Conservation (phyloP, 30 jellyfish, hydroid and myxozoan species). For the Chironex yamaguchii region DNA sequence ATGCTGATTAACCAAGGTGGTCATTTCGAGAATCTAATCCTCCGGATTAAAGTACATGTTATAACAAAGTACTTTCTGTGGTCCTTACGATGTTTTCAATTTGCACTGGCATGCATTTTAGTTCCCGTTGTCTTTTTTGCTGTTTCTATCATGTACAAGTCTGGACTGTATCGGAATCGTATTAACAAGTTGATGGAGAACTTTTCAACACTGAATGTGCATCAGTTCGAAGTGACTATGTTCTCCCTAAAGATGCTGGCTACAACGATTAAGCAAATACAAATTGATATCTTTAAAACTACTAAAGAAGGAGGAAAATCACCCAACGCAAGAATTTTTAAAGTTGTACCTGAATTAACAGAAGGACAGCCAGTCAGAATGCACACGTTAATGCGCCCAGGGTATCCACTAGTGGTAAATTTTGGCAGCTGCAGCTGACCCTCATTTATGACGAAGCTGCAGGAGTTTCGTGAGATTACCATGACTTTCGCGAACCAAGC, state of each 20-base stretch:
- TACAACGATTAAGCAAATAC: background rate
- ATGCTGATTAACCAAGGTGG: too few species aligned
- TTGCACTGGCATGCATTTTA: background rate
- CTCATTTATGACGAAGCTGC: conserved; percentile 81
- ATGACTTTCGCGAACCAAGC: conserved; percentile 62
- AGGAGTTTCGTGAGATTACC: conserved; percentile 69
- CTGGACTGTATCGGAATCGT: background rate
- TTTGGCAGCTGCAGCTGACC: conserved; percentile 97
- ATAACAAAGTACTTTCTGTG: too few species aligned
- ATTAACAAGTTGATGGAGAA: background rate
- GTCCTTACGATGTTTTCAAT: background rate
- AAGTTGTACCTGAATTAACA: background rate
- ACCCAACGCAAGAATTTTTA: conserved; percentile 22
- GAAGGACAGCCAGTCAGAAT: background rate
- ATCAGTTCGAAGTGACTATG: conserved; percentile 44
- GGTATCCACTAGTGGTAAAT: conserved; percentile 81
- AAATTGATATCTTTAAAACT: conserved; percentile 20
- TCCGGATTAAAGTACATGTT: too few species aligned
- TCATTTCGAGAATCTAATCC: too few species aligned
- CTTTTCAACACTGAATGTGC: background rate
- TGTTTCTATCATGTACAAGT: background rate
- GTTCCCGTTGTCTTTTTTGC: conserved; percentile 8
- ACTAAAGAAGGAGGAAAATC: conserved; percentile 14
- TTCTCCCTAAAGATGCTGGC: conserved; percentile 51
- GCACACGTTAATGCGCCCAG: conserved; percentile 27